Conservation (phyloP, 2,113 vertebrate genomes). For the Malurus cyaneus region DNA sequence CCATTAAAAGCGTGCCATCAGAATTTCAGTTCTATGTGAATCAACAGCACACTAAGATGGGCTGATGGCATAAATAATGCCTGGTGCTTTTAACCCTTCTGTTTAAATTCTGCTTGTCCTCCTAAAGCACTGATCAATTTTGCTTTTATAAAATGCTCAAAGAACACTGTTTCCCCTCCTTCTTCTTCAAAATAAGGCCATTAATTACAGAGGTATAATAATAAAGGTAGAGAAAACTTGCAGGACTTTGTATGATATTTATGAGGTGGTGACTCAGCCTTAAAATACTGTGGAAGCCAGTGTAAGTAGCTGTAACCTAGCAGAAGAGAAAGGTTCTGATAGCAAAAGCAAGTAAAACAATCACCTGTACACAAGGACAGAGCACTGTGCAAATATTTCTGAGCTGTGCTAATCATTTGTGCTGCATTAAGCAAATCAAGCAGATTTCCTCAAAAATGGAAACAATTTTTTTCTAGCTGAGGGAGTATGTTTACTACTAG, state of each 20-base stretch:
- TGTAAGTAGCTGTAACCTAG: background rate
- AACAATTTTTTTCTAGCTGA: background rate
- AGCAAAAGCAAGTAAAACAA: background rate
- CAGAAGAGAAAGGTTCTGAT: background rate
- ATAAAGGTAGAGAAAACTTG: background rate
- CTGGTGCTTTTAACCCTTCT: background rate
- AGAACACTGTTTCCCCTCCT: background rate
- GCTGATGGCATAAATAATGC: background rate
- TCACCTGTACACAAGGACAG: background rate
- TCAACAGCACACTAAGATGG: background rate
- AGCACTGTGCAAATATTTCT: background rate
- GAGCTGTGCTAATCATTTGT: background rate
- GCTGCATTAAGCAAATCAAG: background rate
- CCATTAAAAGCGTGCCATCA: background rate
- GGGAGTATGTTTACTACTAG: background rate
- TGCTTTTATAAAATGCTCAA: background rate
- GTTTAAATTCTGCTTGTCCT: background rate
- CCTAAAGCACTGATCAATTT: background rate
- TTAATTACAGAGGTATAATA: background rate
- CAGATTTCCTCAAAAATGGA: background rate
- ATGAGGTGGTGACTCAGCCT: slow-evolving; percentile 6
- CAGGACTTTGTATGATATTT: background rate
- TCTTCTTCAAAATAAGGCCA: background rate
- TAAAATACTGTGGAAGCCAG: background rate
- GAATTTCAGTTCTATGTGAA: background rate